These are phyloP conservation scores for Monomorium pharaonis DNA, from an alignment of 1,140 invertebrate species.

Conservation along the genomic window DNA sequence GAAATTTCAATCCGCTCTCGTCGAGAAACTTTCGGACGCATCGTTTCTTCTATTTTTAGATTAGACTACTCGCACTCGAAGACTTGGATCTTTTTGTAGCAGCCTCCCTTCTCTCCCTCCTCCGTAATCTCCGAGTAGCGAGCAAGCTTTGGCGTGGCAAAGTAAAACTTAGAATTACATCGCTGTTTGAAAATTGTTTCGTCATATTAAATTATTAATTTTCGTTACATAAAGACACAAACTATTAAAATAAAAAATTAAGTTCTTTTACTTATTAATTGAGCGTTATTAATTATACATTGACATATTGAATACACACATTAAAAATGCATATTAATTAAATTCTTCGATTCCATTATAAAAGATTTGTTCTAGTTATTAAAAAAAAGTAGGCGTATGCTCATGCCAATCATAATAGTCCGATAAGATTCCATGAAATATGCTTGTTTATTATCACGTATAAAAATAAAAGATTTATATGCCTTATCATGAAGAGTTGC, in stretches of 20 bases:
- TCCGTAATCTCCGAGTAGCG: background rate
- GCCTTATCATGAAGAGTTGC: constrained; percentile 6
- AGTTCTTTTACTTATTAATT: background rate
- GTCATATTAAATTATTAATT: background rate
- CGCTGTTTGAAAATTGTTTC: background rate
- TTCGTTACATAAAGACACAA: background rate
- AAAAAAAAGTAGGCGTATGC: constrained; percentile 1
- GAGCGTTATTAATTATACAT: background rate
- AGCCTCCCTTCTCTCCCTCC: background rate
- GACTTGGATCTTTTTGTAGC: constrained; percentile 25
- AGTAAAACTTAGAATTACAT: background rate
- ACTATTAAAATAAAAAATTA: background rate
- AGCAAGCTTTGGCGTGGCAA: background rate
- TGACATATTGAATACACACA: background rate
- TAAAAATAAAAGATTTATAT: background rate
- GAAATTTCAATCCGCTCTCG: constrained; percentile 2
- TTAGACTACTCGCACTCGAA: constrained; percentile 13
- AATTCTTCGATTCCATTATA: background rate
- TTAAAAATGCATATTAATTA: background rate
- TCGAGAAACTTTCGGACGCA: constrained; percentile 16
- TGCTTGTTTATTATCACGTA: constrained; percentile 1
- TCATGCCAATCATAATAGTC: background rate
- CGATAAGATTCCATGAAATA: constrained; percentile 20
- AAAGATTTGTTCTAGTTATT: background rate
- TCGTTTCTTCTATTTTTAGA: constrained; percentile 40